A percentile compares a stretch with the other conserved stretches of the same genome.
phyloP scores from a whole-genome alignment of 2,797 vertebrate genomes.

The Eulemur albifrons region DNA sequence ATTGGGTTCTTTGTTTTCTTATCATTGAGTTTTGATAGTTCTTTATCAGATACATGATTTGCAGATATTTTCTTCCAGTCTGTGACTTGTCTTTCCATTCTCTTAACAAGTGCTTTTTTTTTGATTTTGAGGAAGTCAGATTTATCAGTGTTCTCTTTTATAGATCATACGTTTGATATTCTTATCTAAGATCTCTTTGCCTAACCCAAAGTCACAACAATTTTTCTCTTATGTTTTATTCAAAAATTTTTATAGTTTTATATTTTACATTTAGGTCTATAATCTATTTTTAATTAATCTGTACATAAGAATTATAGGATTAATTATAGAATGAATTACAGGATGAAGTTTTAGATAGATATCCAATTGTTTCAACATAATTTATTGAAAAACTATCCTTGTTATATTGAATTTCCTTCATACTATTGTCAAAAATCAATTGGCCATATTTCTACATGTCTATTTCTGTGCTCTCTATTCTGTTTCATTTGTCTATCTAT shows the following conservation, averaged over 20 bases:
- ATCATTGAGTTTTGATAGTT: neutral
- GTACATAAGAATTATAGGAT: neutral
- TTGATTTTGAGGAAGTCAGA: neutral
- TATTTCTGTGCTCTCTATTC: neutral
- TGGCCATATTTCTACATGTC: neutral
- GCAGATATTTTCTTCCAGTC: neutral
- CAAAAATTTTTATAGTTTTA: neutral
- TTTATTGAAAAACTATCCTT: neutral
- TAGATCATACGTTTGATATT: neutral
- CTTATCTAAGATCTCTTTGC: neutral
- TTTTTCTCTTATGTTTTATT: conserved; percentile 37
- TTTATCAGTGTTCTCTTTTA: neutral
- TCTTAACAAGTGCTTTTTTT: neutral
- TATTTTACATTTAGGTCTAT: neutral
- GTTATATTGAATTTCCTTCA: neutral
- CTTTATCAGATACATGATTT: neutral
- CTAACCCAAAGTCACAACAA: neutral
- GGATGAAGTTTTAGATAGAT: neutral
- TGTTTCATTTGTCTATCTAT: neutral
- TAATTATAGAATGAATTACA: neutral
- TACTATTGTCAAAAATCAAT: neutral
- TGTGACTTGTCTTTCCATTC: neutral
- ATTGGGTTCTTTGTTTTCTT: neutral
- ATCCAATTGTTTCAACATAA: neutral
- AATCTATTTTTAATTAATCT: conserved; percentile 41